These are phyloP conservation scores for Metallyticus violacea DNA, from an alignment of 2,888 invertebrate species.

Conservation along the genomic window DNA sequence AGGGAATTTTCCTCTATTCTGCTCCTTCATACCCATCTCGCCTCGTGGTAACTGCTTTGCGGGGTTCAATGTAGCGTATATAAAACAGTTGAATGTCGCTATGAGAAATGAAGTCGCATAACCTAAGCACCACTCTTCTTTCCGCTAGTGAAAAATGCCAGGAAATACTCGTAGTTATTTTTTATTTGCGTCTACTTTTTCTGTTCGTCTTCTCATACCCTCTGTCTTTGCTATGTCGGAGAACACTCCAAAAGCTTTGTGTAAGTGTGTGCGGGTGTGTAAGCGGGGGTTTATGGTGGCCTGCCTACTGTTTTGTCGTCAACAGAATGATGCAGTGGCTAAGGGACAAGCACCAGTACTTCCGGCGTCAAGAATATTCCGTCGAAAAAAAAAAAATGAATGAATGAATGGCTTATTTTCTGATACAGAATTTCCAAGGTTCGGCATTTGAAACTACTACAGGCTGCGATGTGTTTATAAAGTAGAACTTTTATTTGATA, in stretches of 20 bases:
- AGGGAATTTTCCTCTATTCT: neutral
- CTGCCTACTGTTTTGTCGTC: neutral
- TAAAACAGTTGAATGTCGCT: conserved; percentile 24
- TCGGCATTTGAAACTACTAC: too few species aligned
- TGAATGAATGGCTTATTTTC: too few species aligned
- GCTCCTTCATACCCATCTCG: neutral
- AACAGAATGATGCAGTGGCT: neutral
- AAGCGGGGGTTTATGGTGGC: neutral
- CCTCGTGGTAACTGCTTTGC: conserved; percentile 4
- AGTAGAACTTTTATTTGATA: too few species aligned
- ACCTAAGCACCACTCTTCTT: neutral
- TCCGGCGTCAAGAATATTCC: neutral
- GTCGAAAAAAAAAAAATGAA: too few species aligned
- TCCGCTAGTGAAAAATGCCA: neutral
- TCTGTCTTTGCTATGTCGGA: neutral
- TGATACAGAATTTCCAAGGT: neutral
- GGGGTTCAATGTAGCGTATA: conserved; percentile 23
- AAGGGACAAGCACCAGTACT: too few species aligned
- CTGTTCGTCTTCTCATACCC: neutral
- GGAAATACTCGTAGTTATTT: neutral
- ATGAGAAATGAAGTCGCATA: neutral
- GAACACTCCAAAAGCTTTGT: neutral
- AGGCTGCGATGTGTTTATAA: too few species aligned
- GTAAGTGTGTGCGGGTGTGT: neutral
- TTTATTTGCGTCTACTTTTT: neutral